Evolutionary conservation across 2,797 vertebrate genomes (phyloP).

Genomic region (Coendou prehensilis): DNA sequence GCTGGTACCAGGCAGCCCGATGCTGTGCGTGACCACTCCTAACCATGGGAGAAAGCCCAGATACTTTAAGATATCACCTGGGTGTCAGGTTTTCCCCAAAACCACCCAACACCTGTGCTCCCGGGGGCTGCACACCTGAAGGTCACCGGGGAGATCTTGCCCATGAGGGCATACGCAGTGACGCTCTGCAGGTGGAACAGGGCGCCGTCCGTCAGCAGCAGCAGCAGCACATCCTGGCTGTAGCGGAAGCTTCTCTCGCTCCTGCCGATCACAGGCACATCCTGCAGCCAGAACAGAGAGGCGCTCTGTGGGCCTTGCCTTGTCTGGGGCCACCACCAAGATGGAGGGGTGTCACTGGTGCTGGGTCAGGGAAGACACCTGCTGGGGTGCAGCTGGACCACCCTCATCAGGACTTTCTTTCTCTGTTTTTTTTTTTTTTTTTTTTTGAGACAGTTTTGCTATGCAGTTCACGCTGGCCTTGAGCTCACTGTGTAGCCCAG

Average conservation of each 20-base stretch:
- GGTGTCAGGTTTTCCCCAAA: neutral
- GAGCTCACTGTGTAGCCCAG: neutral
- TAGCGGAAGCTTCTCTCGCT: conserved; percentile 91
- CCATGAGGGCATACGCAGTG: conserved; percentile 98
- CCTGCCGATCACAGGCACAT: conserved; percentile 92
- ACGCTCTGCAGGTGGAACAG: conserved; percentile 98
- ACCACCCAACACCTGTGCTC: neutral
- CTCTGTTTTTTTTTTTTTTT: neutral
- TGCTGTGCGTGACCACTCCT: neutral
- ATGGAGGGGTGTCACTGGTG: rapidly evolving
- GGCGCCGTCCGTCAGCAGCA: conserved; percentile 94
- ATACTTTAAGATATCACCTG: neutral
- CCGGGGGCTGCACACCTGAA: conserved; percentile 92
- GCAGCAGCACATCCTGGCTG: conserved; percentile 93
- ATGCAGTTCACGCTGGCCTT: neutral
- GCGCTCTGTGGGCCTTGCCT: rapidly evolving
- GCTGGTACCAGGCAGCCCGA: neutral
- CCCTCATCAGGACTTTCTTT: neutral
- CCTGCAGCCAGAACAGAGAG: conserved; percentile 86
- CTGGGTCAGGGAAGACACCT: rapidly evolving
- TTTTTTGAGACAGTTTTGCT: neutral
- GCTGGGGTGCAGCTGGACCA: neutral
- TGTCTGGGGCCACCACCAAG: too few relatives aligned
- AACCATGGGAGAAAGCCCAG: neutral
- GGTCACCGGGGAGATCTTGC: conserved; percentile 97